Evolutionary conservation across 2,797 vertebrate species (phyloP), one percentile per base, ranked within the genome.

Genomic region (Girardinus metallicus): DNA sequence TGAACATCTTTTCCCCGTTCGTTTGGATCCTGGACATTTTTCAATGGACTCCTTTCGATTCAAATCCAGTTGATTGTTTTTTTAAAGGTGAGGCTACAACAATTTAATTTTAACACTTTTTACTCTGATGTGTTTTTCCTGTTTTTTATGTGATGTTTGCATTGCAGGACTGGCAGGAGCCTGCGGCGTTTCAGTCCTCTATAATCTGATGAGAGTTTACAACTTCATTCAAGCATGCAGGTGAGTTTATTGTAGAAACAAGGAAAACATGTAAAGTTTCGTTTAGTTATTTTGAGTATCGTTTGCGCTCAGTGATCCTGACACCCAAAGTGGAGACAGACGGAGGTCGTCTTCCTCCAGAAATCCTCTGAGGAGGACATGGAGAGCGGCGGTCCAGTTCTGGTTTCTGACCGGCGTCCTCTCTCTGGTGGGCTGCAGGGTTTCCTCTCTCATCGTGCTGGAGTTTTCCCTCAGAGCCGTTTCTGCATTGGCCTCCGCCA

Each of bases 381-480:
- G 93, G 93, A 87, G 70, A 80, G 68, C 74, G 31, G 11, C 23
- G 2, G 49, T 95, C 21, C 93, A 95, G 76, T 95, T 97, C 82
- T 89, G 88, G 74, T 88, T 91, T 55, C 91, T 97, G 89, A 92
- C 91, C 0, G 80, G 73, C 1, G 36, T 96, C 66, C 92, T 97
- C 86, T 95, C 94, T 0, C 4, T 95, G 78, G 93, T 98, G 80
- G 96, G 97, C 36, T 73, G 91, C 0, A 96, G 96, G 0, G 97
- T 97, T 80, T 96, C 96, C 0, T 96, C 97, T 0, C 94, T 99
- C 39, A 94, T 98, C 71, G 96, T 96, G 36, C 95, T 99, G 74
- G 97, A 98, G 92, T 98, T 99, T 94, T 97, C 95, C 73, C 96
- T 99, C 78, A 90, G 97, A 0, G 96, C 96, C 0, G 3, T 96